Conservation (phyloP, 2,113 vertebrate genomes). For the Dromiciops gliroides region DNA sequence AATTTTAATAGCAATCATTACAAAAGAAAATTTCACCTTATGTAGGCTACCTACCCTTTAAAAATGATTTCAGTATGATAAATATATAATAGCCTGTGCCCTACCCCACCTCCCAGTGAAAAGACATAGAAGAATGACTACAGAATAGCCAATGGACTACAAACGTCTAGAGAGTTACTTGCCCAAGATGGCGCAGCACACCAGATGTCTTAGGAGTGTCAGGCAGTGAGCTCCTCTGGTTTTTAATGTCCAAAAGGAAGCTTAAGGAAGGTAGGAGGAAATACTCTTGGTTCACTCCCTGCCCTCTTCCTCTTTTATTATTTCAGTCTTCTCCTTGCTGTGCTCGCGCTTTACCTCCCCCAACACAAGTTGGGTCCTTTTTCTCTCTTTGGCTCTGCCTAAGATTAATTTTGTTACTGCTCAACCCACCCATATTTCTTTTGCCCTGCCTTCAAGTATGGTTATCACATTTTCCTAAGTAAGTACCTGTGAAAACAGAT, state of each 20-base stretch:
- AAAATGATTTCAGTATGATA: not conserved
- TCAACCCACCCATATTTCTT: not conserved
- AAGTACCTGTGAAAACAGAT: constrained; percentile 93
- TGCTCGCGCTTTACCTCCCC: not conserved
- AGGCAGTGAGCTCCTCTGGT: not conserved
- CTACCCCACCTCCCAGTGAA: not conserved
- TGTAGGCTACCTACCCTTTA: not conserved
- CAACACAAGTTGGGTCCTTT: not conserved
- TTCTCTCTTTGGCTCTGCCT: not conserved
- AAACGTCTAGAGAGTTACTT: not conserved
- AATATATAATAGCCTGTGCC: not conserved
- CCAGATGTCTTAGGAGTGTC: not conserved
- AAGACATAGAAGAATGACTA: not conserved
- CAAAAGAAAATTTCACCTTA: not conserved
- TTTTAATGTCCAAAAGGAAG: not conserved
- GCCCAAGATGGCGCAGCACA: not conserved
- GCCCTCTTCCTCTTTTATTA: not conserved
- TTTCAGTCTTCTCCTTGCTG: not conserved
- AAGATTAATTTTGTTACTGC: not conserved
- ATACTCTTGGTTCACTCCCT: too few species aligned
- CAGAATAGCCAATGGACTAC: not conserved
- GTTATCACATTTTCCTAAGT: not conserved
- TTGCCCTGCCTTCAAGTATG: constrained; percentile 5
- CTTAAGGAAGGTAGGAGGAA: not conserved
- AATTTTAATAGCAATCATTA: not conserved